A percentile compares a stretch with the other conserved stretches of the same genome.
Conservation (phyloP, 1,140 invertebrate genomes). For the Leptoteleia sp. region DNA sequence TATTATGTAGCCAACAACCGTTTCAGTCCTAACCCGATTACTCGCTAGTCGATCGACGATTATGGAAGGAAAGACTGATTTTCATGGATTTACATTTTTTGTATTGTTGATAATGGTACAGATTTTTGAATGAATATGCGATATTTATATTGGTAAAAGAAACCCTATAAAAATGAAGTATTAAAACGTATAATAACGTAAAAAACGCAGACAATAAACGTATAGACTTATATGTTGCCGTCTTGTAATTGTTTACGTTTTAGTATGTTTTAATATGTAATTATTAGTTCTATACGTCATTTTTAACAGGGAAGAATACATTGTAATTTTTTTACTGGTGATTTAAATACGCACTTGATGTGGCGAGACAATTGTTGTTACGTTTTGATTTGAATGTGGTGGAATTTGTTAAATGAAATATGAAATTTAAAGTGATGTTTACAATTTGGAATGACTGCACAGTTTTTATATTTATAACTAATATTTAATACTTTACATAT, state of each 20-base stretch:
- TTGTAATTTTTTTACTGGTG: slow-evolving; percentile 6
- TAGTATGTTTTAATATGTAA: no score
- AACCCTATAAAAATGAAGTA: no score
- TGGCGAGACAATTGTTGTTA: slow-evolving; percentile 27
- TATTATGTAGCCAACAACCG: slow-evolving; percentile 30
- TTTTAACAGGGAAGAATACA: no score
- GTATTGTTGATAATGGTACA: slow-evolving; percentile 15
- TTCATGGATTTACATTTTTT: neutral
- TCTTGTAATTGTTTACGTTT: no score
- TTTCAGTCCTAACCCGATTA: slow-evolving; percentile 43
- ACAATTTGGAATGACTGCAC: slow-evolving; percentile 28
- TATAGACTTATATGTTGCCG: no score
- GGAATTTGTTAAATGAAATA: slow-evolving; percentile 51
- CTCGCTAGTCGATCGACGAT: slow-evolving; percentile 10
- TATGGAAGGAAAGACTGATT: slow-evolving; percentile 3
- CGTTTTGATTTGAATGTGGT: slow-evolving; percentile 42
- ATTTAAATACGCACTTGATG: slow-evolving; percentile 45
- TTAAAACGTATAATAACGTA: no score
- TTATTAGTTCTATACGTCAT: no score
- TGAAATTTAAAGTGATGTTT: slow-evolving; percentile 18
- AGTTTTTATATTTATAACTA: neutral
- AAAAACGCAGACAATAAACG: no score
- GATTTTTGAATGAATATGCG: slow-evolving; percentile 1
- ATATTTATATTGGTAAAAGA: slow-evolving; percentile 25
- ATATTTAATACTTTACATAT: slow-evolving; percentile 19